Evolutionary conservation across 2,797 vertebrate species (phyloP).

Genomic region (Graptemys geographica): DNA sequence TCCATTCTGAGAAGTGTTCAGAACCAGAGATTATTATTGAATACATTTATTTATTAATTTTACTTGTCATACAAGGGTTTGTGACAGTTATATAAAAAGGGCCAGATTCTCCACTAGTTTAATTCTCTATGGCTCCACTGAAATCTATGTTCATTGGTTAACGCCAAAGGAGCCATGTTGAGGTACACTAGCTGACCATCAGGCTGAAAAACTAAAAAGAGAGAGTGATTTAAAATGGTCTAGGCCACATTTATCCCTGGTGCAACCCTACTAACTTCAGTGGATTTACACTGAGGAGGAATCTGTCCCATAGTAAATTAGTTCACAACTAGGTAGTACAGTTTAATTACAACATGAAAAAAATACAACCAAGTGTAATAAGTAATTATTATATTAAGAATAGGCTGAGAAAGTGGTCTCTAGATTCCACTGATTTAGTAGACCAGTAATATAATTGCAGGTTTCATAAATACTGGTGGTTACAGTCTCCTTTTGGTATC

Average conservation of each 20-base stretch:
- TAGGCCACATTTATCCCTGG: background rate
- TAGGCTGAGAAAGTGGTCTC: background rate
- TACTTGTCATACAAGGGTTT: background rate
- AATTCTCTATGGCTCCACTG: background rate
- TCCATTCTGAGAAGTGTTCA: background rate
- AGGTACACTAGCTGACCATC: background rate
- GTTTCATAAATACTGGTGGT: background rate
- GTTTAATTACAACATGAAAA: background rate
- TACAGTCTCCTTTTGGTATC: background rate
- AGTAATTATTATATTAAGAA: background rate
- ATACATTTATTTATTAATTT: background rate
- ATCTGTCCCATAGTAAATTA: background rate
- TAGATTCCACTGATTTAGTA: background rate
- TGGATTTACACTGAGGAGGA: background rate
- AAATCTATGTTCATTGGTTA: background rate
- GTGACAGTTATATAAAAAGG: background rate
- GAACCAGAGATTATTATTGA: background rate
- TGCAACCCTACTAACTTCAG: background rate
- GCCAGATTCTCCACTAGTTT: background rate
- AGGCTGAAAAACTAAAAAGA: background rate
- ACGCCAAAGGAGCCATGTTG: background rate
- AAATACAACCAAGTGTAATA: fast-evolving
- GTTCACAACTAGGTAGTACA: background rate
- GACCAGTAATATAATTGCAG: background rate
- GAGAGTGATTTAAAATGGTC: background rate